phyloP scores from a whole-genome alignment of 2,888 invertebrate genomes.

The Platynereis dumerilii region DNA sequence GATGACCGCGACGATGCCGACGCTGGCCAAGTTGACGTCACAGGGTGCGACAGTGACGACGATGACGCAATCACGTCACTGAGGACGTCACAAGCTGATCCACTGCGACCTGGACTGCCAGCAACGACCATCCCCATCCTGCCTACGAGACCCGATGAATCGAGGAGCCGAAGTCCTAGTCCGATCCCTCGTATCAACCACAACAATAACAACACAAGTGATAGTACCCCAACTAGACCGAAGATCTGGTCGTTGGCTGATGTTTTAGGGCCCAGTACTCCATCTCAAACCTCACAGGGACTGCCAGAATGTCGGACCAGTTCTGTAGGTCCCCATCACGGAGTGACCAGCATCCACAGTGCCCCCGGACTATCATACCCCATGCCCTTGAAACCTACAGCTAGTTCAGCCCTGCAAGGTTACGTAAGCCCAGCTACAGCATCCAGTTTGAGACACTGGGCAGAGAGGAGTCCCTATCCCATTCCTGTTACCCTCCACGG shows the following conservation, averaged over 20 bases:
- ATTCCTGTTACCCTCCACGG: background rate
- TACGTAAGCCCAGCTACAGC: background rate
- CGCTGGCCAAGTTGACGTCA: constrained; percentile 2
- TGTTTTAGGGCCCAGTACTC: background rate
- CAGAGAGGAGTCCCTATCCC: constrained; percentile 2
- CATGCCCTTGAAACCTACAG: constrained; percentile 6
- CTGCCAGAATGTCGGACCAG: background rate
- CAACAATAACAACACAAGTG: background rate
- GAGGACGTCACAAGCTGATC: background rate
- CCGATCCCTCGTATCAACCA: background rate
- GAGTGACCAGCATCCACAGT: background rate
- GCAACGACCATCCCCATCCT: background rate
- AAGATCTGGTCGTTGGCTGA: constrained; percentile 6
- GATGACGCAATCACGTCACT: background rate
- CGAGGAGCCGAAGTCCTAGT: background rate
- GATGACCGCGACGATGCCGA: constrained; percentile 5
- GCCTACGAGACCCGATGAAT: background rate
- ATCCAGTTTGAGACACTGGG: constrained; percentile 1
- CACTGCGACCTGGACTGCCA: too few species aligned
- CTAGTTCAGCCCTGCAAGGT: background rate
- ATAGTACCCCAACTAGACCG: background rate
- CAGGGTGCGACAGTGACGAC: background rate
- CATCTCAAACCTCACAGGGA: background rate
- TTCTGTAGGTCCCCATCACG: background rate
- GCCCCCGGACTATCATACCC: background rate